Evolutionary conservation across 2,113 vertebrate genomes (phyloP).

Genomic region (Notiomystis cincta): DNA sequence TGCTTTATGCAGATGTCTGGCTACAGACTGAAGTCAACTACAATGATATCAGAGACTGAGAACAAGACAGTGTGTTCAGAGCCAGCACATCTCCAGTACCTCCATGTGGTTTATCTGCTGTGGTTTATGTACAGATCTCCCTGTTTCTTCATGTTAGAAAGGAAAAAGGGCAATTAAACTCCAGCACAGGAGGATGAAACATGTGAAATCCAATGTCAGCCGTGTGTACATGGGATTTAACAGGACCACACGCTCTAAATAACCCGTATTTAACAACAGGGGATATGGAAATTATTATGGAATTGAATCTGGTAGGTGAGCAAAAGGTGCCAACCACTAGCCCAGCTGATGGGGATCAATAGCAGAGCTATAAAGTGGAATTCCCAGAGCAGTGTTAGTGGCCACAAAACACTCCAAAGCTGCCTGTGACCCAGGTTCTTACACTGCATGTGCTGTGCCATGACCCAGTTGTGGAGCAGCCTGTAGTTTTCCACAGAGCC

Average conservation of each 20-base stretch:
- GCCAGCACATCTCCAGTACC: neutral
- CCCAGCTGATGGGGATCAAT: fast-evolving
- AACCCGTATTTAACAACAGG: neutral
- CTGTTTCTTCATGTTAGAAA: neutral
- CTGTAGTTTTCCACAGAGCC: conserved; percentile 97
- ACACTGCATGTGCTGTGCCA: conserved; percentile 99
- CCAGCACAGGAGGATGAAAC: neutral
- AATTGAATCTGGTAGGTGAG: neutral
- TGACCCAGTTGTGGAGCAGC: conserved; percentile 98
- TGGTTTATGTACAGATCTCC: neutral
- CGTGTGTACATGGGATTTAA: neutral
- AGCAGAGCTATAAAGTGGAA: neutral
- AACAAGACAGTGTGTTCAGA: neutral
- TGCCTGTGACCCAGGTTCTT: conserved; percentile 54
- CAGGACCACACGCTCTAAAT: neutral
- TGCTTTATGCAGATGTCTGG: neutral
- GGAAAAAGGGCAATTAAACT: neutral
- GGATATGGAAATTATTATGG: neutral
- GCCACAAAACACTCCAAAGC: neutral
- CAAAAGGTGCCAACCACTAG: neutral
- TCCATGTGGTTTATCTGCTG: neutral
- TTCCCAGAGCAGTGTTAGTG: neutral
- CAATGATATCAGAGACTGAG: neutral
- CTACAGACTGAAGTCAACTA: neutral
- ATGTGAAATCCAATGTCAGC: neutral